Conservation (phyloP, 2,888 invertebrate genomes). For the Caenorhabditis auriculariae region DNA sequence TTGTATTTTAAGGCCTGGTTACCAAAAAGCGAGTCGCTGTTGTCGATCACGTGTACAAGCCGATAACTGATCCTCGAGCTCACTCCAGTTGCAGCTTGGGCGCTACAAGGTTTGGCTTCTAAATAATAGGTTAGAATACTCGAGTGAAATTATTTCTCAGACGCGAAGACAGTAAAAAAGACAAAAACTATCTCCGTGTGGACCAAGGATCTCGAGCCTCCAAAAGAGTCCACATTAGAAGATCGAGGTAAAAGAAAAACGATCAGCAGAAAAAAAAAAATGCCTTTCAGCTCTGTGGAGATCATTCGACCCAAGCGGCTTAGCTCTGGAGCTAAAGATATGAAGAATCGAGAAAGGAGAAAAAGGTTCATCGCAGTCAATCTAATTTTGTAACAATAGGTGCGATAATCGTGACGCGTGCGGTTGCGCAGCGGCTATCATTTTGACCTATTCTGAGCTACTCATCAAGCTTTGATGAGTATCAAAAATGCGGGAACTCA, state of each 20-base stretch:
- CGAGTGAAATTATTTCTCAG: constrained; percentile 52
- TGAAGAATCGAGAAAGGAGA: constrained; percentile 54
- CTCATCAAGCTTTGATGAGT: background rate
- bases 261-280: background rate
- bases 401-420: no score
- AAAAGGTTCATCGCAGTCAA: no score
- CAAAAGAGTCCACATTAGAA: constrained; percentile 56
- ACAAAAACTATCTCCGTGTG: constrained; percentile 56
- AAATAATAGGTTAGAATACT: background rate
- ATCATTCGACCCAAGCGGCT: constrained; percentile 60
- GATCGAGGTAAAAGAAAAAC: constrained; percentile 43
- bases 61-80: constrained; percentile 45
- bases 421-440: no score
- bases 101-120: constrained; percentile 27
- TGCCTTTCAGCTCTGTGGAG: constrained; percentile 54
- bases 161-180: constrained; percentile 44
- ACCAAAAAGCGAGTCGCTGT: constrained; percentile 42
- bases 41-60: constrained; percentile 41
- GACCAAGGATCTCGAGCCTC: constrained; percentile 56
- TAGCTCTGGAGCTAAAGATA: constrained; percentile 60
- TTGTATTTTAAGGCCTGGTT: constrained; percentile 22
- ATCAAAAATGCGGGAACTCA: background rate
- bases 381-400: background rate
- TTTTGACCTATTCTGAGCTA: background rate
- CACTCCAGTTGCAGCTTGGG: constrained; percentile 56